Evolutionary conservation across 2,113 vertebrate genomes (phyloP), one percentile per base, ranked within the genome.

Genomic region (Xyliphius kryptos): DNA sequence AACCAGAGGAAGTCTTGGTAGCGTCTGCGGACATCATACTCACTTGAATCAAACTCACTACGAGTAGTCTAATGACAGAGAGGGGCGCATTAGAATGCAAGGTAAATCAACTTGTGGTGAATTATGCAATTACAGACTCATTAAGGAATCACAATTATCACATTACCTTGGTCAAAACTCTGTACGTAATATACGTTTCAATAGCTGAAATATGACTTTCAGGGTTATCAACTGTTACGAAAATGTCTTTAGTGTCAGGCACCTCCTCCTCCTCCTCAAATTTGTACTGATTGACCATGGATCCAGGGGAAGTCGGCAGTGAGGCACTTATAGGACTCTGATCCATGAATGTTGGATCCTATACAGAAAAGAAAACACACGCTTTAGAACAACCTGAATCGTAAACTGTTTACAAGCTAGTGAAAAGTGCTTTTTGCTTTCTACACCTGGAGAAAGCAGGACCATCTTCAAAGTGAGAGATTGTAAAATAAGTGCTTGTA

Each of bases 1-100:
- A 99, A 78, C 96, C 96, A 99, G 9, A 94, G 73, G 76, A 98
- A 99, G 84, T 99, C 96, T 80, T 99, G 96, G 51, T 98, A 99
- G 0, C 95, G 90, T 38, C 96, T 87, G 56, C 82, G 84, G 19
- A 98, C 94, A 82, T 95, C 92, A 54, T 89, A 96, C 78, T 99
- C 94, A 62, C 91, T 89, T 56, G 90, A 91, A 77, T 98, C 93
- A 80, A 95, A 99, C 67, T 97, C 92, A 61, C 91, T 79, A 9
- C 94, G 89, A 7, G 92, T 91, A 6, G 96, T 99, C 96, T 99
- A 75, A 73, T 74, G 78, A 76, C 7, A 70, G 61, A 67, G 9
- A 78, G 8, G 62, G 15, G 2, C 15, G 22, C 38, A 56, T 41
- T 55, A 57, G n/a, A 11, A 44, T n/a, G 12, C 38, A 46, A 2